These are phyloP conservation scores for Montipora cactus DNA, from an alignment of 64 coral and sea anemone species.

Conservation along the genomic window DNA sequence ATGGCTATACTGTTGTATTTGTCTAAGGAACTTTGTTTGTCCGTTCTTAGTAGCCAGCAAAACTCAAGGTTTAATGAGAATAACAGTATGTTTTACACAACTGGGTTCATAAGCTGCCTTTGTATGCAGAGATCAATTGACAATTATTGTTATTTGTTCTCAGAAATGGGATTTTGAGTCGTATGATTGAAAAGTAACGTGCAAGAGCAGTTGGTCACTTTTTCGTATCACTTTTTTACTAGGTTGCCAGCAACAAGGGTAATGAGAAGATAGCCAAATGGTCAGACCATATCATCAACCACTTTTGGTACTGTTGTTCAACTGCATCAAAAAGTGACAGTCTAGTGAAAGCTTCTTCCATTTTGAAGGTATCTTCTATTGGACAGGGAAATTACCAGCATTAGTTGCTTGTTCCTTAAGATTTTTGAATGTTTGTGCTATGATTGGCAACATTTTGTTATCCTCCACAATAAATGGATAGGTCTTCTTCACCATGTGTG, in stretches of 20 bases:
- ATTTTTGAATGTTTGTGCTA: neutral
- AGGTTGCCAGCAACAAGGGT: slow-evolving; percentile 32
- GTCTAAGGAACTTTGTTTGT: too few relatives aligned
- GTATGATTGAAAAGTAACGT: too few relatives aligned
- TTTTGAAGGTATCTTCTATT: neutral
- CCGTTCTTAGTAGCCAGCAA: too few relatives aligned
- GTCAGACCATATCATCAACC: slow-evolving; percentile 48
- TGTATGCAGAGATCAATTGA: too few relatives aligned
- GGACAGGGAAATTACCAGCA: neutral
- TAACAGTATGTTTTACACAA: too few relatives aligned
- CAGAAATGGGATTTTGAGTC: too few relatives aligned
- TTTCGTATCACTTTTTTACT: neutral
- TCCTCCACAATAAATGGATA: slow-evolving; percentile 30
- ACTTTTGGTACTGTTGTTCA: slow-evolving; percentile 61
- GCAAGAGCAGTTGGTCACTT: neutral
- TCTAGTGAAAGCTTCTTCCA: neutral
- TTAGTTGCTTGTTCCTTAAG: neutral
- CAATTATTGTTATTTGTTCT: too few relatives aligned
- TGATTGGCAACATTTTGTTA: neutral
- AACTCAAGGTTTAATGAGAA: too few relatives aligned
- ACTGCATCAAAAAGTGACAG: neutral
- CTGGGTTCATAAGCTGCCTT: too few relatives aligned
- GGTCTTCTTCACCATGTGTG: slow-evolving; percentile 60
- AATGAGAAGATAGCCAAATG: slow-evolving; percentile 39
- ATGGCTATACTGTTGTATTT: too few relatives aligned